Evolutionary conservation across 2,888 invertebrate genomes (phyloP), one percentile per base, ranked within the genome.

Genomic region (Drosophila phalerata): DNA sequence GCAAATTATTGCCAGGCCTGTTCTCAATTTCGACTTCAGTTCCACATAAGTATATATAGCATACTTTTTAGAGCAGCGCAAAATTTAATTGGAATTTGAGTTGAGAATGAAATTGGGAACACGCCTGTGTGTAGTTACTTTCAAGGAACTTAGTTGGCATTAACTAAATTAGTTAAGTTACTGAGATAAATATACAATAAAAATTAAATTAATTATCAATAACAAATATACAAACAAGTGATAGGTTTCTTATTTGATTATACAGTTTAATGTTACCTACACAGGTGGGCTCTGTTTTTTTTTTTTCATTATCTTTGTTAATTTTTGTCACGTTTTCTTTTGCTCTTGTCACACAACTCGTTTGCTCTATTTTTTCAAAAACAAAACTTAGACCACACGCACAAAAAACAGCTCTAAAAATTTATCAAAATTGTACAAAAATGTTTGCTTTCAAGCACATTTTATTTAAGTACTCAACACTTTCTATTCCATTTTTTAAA

Each of bases 391-490:
- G 69, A 79, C 73, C 73, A 77, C 73, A 79, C 76, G 55, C 69
- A 81, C 69, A 73, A 77, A 84, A 77, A 74, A 82, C 71, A 74
- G 76, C 73, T 88, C 82, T 80, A 86, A 88, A 88, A 85, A 85
- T 86, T 70, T 88, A 88, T 89, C 76, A 88, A 88, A 89, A 89
- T 73, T 79, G 76, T 86, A 85, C 78, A 88, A 86, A 80, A 80
- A 76, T 65, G 13, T 57, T 22, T 30, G 42, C 48, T 49, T 64
- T 69, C 40, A 60, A 64, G 49, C 64, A 38, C 42, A 48, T 47
- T 42, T 28, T 34, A 58, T 53, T 43, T 38, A 58, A 57, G 57
- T 57, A 57, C 55, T 70, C 73, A 77, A 72, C 64, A 61, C 70
- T 55, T 47, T 15, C 38, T 45, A 38, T 57, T 52, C 38, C 53